These are phyloP conservation scores for Silurus aristotelis DNA, from an alignment of 2,797 vertebrate genomes.

Conservation along the genomic window DNA sequence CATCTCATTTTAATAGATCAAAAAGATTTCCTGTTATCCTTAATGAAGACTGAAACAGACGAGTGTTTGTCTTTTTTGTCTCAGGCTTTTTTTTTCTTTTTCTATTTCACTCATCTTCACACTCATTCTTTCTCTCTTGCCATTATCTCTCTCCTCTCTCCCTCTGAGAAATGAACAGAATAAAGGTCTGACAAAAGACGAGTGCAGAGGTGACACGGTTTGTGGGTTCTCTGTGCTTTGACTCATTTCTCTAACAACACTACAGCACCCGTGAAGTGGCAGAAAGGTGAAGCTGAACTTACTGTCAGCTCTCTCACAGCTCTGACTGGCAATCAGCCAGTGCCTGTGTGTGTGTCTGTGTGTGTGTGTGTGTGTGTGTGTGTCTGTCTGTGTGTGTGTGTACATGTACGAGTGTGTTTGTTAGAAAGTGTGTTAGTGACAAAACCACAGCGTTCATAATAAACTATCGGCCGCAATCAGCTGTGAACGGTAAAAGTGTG, in stretches of 20 bases:
- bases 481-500: slow-evolving; percentile 27
- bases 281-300: slow-evolving; percentile 4
- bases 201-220: slow-evolving; percentile 19
- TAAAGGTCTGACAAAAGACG: slow-evolving; percentile 5
- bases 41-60: background rate
- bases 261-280: slow-evolving; percentile 25
- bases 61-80: background rate
- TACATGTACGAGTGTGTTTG: background rate
- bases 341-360: background rate
- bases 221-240: slow-evolving; percentile 28
- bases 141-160: background rate
- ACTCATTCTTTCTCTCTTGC: background rate
- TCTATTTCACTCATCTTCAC: background rate
- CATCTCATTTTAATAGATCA: slow-evolving; percentile 1
- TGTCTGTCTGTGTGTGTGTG: background rate
- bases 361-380: background rate
- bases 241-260: slow-evolving; percentile 29
- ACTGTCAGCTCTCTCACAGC: slow-evolving; percentile 32
- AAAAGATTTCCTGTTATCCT: slow-evolving; percentile 5
- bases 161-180: background rate
- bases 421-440: slow-evolving; percentile 6
- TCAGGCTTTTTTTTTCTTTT: background rate
- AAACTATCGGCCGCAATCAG: slow-evolving; percentile 42
- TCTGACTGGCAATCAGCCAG: slow-evolving; percentile 27
- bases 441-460: slow-evolving; percentile 43